These are phyloP conservation scores for Sebastes cheni DNA, from an alignment of 2,797 vertebrate genomes.

Conservation along the genomic window DNA sequence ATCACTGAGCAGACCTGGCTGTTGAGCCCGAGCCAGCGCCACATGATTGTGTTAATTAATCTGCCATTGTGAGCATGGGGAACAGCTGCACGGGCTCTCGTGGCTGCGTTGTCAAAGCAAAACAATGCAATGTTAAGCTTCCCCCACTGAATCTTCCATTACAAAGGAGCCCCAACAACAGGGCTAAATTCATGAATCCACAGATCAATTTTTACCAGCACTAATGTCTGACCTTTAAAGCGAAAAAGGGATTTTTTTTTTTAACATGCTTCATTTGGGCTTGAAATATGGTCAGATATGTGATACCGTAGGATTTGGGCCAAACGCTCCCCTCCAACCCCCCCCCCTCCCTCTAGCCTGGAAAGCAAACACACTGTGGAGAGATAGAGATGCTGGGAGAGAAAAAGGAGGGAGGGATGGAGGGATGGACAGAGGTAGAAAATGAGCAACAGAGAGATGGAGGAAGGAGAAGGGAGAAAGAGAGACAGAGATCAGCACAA, in stretches of 20 bases:
- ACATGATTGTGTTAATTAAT: slow-evolving; percentile 99
- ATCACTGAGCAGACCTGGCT: slow-evolving; percentile 97
- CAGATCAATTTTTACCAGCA: slow-evolving; percentile 95
- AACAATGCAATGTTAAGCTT: slow-evolving; percentile 99
- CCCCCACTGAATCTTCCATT: slow-evolving; percentile 95
- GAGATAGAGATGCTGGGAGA: slow-evolving; percentile 81
- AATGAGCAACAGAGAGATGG: slow-evolving; percentile 64
- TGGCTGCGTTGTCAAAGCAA: slow-evolving; percentile 98
- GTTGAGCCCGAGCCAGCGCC: slow-evolving; percentile 98
- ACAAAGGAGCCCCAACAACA: slow-evolving; percentile 96
- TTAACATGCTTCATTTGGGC: slow-evolving; percentile 90
- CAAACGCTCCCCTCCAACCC: slow-evolving; percentile 71
- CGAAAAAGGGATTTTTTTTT: slow-evolving; percentile 77
- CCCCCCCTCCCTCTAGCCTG: slow-evolving; percentile 69
- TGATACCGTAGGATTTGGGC: slow-evolving; percentile 88
- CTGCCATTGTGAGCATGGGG: slow-evolving; percentile 99
- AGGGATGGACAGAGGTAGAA: slow-evolving; percentile 56
- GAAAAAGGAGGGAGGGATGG: slow-evolving; percentile 22
- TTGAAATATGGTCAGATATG: slow-evolving; percentile 95
- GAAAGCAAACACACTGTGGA: slow-evolving; percentile 90
- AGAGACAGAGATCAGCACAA: slow-evolving; percentile 83
- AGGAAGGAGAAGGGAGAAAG: slow-evolving; percentile 34
- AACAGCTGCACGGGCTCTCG: slow-evolving; percentile 98
- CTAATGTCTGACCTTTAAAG: slow-evolving; percentile 98
- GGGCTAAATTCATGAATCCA: slow-evolving; percentile 98